Evolutionary conservation across 2,888 invertebrate species (phyloP).

Genomic region (Notocelia uddmanniana): DNA sequence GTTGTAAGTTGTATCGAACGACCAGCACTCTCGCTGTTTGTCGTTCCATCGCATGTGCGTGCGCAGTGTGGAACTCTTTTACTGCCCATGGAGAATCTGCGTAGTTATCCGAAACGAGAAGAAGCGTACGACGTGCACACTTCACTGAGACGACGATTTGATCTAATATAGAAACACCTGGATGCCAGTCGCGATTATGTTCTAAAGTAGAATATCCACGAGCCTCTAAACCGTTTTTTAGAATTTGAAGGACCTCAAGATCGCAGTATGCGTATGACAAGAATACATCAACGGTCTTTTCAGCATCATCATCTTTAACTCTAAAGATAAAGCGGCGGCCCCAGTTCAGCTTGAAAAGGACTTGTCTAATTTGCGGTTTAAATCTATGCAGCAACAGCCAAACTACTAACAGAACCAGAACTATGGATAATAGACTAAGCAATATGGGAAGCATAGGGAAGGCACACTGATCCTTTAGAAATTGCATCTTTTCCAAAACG

Average conservation of each 20-base stretch:
- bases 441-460: background rate
- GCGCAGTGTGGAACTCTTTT: conserved; percentile 8
- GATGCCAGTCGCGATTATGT: conserved; percentile 13
- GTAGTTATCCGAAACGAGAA: conserved; percentile 24
- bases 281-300: conserved; percentile 19
- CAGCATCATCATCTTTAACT: background rate
- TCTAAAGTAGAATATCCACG: conserved; percentile 21
- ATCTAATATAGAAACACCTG: conserved; percentile 12
- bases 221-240: background rate
- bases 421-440: background rate
- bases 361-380: conserved; percentile 6
- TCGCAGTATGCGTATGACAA: conserved; percentile 14
- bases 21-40: conserved; percentile 20
- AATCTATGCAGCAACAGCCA: background rate
- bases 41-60: conserved; percentile 5
- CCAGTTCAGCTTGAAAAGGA: conserved; percentile 6
- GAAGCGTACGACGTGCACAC: conserved; percentile 7
- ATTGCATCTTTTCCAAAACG: conserved; percentile 1
- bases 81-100: conserved; percentile 2
- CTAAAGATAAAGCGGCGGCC: conserved; percentile 19
- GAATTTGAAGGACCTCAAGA: background rate
- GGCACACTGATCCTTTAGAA: background rate
- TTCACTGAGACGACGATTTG: conserved; percentile 10
- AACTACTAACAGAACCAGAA: background rate
- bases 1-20: conserved; percentile 1